Percentiles rank a stretch among this genome's conserved stretches.
phyloP scores from a whole-genome alignment of 2,888 invertebrate species.

The Euproctis similis region DNA sequence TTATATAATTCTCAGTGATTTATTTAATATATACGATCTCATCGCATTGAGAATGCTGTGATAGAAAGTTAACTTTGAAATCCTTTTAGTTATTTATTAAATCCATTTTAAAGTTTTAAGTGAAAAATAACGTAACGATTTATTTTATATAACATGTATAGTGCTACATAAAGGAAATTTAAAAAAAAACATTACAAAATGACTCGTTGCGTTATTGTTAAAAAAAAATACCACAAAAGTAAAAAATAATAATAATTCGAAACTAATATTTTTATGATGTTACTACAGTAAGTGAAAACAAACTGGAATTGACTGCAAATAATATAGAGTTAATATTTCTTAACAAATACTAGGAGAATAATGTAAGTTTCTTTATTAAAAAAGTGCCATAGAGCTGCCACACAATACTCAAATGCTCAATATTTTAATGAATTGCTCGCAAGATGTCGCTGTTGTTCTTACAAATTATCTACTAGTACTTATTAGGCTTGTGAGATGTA shows the following conservation, averaged over 20 bases:
- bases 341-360: slow-evolving; percentile 24
- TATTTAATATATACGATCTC: slow-evolving; percentile 45
- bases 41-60: slow-evolving; percentile 28
- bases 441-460: too few species aligned
- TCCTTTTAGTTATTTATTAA: slow-evolving; percentile 24
- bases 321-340: slow-evolving; percentile 39
- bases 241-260: too few species aligned
- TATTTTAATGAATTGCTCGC: too few species aligned
- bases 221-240: slow-evolving; percentile 14
- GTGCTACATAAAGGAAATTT: too few species aligned
- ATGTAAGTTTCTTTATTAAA: slow-evolving; percentile 29
- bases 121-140: slow-evolving; percentile 21
- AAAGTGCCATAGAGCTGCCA: slow-evolving; percentile 57
- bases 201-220: slow-evolving; percentile 15
- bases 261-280: slow-evolving; percentile 22
- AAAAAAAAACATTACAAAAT: too few species aligned
- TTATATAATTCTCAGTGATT: slow-evolving; percentile 17
- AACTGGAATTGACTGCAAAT: slow-evolving; percentile 50
- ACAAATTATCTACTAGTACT: too few species aligned
- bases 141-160: slow-evolving; percentile 26
- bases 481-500: too few species aligned
- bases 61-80: slow-evolving; percentile 28
- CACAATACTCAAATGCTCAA: too few species aligned
- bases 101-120: slow-evolving; percentile 20
- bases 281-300: slow-evolving; percentile 27